Conservation (phyloP, 2,113 vertebrate genomes). For the Anser cygnoides region DNA sequence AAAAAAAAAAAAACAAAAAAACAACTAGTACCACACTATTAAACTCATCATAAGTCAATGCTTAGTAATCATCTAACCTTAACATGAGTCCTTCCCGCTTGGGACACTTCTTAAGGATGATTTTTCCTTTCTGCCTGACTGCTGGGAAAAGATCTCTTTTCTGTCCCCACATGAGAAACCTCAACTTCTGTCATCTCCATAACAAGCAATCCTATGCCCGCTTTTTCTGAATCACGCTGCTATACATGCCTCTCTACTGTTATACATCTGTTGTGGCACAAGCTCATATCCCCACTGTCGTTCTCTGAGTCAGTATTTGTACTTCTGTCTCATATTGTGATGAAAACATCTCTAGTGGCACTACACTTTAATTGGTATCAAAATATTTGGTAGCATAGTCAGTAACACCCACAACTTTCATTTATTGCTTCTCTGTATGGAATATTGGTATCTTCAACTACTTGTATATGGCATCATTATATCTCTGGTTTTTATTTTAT, state of each 20-base stretch:
- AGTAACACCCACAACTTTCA: conserved; percentile 68
- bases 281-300: conserved; percentile 64
- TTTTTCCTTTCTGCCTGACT: neutral
- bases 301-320: conserved; percentile 76
- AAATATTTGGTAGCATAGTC: conserved; percentile 72
- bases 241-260: conserved; percentile 61
- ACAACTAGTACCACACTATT: neutral
- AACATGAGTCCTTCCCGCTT: neutral
- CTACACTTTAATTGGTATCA: conserved; percentile 72
- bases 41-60: neutral
- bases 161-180: conserved; percentile 17
- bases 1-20: neutral
- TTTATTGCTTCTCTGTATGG: conserved; percentile 14
- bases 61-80: neutral
- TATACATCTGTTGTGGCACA: conserved; percentile 71
- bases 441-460: neutral
- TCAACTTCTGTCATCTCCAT: conserved; percentile 22
- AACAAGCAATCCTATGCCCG: neutral
- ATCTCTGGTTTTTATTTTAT: neutral
- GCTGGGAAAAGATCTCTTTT: neutral
- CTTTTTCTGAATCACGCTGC: conserved; percentile 62
- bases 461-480: neutral
- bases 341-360: conserved; percentile 71
- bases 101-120: neutral
- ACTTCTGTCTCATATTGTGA: conserved; percentile 66